Evolutionary conservation across 2,113 vertebrate species (phyloP).

Genomic region (Elachura formosa): DNA sequence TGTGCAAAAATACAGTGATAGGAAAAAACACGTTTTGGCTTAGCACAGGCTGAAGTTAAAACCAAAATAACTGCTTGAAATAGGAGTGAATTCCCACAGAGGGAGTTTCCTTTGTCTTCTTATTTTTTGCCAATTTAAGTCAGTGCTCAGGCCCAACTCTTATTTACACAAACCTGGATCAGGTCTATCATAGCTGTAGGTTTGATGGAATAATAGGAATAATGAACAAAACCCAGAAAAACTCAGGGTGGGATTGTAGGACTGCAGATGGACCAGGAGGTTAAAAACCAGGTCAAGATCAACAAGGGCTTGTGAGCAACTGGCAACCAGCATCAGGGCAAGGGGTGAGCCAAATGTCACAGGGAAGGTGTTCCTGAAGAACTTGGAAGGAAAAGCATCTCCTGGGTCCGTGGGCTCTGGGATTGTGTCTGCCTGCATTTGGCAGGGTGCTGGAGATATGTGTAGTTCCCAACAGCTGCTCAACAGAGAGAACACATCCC

Average conservation of each 20-base stretch:
- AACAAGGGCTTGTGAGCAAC: background rate
- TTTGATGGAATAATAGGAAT: background rate
- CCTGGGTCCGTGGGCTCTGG: background rate
- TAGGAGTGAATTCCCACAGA: background rate
- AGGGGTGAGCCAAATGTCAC: background rate
- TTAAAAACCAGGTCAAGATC: background rate
- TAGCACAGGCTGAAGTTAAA: background rate
- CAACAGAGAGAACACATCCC: background rate
- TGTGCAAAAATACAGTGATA: background rate
- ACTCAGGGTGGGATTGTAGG: background rate
- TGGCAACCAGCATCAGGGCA: background rate
- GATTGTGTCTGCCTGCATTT: background rate
- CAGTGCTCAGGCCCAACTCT: background rate
- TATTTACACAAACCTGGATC: background rate
- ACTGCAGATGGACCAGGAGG: background rate
- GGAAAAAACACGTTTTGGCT: background rate
- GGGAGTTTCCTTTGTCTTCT: background rate
- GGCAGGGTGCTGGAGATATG: background rate
- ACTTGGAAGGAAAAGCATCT: background rate
- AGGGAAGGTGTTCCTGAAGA: background rate
- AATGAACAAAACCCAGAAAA: background rate
- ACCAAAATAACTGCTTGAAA: background rate
- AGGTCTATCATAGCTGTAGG: background rate
- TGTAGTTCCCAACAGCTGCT: background rate
- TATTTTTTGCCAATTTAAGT: background rate